Evolutionary conservation across 2,888 invertebrate species (phyloP).

Genomic region (Abrostola triplasia): DNA sequence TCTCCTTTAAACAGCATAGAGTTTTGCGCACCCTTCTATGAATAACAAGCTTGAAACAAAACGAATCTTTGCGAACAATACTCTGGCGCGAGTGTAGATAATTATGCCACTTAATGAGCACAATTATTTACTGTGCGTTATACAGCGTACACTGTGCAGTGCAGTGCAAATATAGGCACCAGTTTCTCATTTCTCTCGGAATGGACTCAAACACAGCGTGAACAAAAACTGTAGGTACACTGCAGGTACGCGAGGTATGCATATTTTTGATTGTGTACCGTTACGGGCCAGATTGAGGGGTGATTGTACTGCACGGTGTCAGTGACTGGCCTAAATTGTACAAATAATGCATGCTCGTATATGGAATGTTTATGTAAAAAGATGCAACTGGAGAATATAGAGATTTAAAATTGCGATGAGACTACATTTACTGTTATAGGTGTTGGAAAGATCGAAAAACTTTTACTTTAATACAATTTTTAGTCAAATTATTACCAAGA

Average conservation of each 20-base stretch:
- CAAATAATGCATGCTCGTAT: neutral
- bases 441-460: too few relatives aligned
- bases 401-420: too few relatives aligned
- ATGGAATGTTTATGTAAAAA: neutral
- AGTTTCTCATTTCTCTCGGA: slow-evolving; percentile 1
- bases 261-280: slow-evolving; percentile 2
- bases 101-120: slow-evolving; percentile 35
- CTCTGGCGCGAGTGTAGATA: slow-evolving; percentile 34
- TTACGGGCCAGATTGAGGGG: neutral
- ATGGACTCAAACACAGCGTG: neutral
- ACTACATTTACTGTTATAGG: too few relatives aligned
- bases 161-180: slow-evolving; percentile 20
- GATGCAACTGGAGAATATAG: too few relatives aligned
- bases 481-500: too few relatives aligned
- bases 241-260: neutral
- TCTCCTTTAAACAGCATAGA: slow-evolving; percentile 14
- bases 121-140: slow-evolving; percentile 40
- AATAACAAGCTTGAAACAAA: slow-evolving; percentile 37
- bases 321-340: neutral
- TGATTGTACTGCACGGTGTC: neutral
- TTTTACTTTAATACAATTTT: too few relatives aligned
- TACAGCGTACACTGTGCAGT: too few relatives aligned
- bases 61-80: slow-evolving; percentile 43
- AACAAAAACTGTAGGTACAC: too few relatives aligned
- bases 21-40: slow-evolving; percentile 12